Conservation (phyloP, 2,113 vertebrate species). For the Sula dactylatra region DNA sequence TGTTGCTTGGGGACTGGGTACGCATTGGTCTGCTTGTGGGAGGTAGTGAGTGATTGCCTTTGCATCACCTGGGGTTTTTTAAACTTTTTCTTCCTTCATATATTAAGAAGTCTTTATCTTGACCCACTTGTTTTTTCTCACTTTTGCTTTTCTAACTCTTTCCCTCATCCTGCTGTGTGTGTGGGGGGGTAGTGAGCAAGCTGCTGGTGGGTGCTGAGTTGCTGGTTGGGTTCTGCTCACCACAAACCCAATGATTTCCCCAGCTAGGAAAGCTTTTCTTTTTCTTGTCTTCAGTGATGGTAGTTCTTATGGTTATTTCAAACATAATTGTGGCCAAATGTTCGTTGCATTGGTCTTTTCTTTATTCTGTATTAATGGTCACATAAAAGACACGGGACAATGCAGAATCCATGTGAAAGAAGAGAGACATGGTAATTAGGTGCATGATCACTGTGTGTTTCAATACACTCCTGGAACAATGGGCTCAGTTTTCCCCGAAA, state of each 20-base stretch:
- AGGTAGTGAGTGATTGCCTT: neutral
- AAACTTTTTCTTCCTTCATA: neutral
- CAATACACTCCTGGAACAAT: neutral
- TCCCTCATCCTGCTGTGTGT: neutral
- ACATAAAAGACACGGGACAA: neutral
- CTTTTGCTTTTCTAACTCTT: neutral
- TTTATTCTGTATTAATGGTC: neutral
- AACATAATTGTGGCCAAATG: neutral
- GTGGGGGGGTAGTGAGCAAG: neutral
- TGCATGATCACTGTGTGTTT: neutral
- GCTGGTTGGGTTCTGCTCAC: neutral
- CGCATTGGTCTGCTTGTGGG: neutral
- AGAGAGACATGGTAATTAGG: neutral
- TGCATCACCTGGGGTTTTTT: neutral
- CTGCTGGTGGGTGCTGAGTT: neutral
- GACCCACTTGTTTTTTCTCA: neutral
- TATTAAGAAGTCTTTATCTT: neutral
- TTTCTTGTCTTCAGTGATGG: neutral
- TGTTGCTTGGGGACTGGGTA: neutral
- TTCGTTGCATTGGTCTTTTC: neutral
- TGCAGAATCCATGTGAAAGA: neutral
- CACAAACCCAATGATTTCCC: neutral
- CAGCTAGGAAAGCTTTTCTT: neutral
- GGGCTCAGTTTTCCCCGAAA: neutral
- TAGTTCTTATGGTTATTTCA: neutral